Evolutionary conservation across 2,113 vertebrate genomes (phyloP).

Genomic region (Addax nasomaculatus): DNA sequence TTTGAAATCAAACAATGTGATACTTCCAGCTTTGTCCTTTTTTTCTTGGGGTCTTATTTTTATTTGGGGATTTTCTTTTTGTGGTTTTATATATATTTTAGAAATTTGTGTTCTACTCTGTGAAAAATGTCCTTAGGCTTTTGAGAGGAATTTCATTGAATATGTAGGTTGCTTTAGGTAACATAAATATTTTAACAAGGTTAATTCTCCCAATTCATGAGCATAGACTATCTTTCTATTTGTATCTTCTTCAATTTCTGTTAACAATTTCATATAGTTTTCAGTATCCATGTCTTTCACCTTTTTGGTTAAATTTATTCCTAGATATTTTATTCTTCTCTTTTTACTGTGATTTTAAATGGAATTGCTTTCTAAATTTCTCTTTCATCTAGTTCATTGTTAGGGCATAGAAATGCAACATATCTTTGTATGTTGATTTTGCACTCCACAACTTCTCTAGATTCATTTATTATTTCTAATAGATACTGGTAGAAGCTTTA

Average conservation of each 20-base stretch:
- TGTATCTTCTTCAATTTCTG: background rate
- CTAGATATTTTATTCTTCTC: background rate
- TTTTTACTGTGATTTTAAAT: background rate
- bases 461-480: background rate
- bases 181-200: background rate
- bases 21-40: background rate
- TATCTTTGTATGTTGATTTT: background rate
- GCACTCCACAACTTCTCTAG: background rate
- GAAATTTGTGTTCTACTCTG: background rate
- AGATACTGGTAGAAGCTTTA: background rate
- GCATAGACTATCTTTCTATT: background rate
- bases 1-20: background rate
- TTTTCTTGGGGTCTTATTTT: background rate
- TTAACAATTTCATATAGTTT: background rate
- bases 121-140: background rate
- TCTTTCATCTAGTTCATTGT: background rate
- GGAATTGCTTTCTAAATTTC: background rate
- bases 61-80: background rate
- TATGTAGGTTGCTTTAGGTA: background rate
- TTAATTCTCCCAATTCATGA: background rate
- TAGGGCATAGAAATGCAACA: background rate
- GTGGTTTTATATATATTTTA: background rate
- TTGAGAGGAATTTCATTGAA: background rate
- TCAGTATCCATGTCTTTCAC: background rate
- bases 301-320: background rate